phyloP scores from a whole-genome alignment of 2,888 invertebrate genomes.

The Trilocha varians region DNA sequence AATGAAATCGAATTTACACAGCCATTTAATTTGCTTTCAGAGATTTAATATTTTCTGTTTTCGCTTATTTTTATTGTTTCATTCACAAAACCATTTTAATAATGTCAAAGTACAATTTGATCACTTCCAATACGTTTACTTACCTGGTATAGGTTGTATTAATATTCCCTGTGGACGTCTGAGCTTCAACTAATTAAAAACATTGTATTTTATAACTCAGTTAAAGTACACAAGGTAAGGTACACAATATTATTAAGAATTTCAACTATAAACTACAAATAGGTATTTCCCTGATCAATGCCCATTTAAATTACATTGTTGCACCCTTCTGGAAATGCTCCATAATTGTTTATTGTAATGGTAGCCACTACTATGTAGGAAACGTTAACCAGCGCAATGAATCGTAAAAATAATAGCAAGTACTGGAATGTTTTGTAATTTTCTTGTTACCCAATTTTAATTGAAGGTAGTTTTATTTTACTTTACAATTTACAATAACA shows the following conservation, averaged over 20 bases:
- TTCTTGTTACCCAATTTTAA: too few species aligned
- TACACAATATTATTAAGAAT: too few species aligned
- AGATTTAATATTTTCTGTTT: neutral
- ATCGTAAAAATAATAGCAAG: neutral
- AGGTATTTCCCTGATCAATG: neutral
- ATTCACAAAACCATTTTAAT: neutral
- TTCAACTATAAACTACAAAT: neutral
- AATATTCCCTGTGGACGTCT: too few species aligned
- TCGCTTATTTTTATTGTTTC: neutral
- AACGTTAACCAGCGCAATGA: neutral
- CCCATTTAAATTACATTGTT: neutral
- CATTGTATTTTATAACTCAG: too few species aligned
- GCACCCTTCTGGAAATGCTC: neutral
- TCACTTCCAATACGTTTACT: too few species aligned
- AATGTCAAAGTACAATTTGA: neutral
- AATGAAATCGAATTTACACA: neutral
- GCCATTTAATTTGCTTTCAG: neutral
- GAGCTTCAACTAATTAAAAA: too few species aligned
- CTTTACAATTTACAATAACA: too few species aligned
- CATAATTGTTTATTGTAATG: neutral
- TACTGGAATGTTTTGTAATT: neutral
- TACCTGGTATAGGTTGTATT: too few species aligned
- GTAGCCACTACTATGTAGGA: neutral
- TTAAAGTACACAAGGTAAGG: too few species aligned
- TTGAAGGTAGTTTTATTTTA: too few species aligned